phyloP scores from a whole-genome alignment of 1,140 invertebrate species.

The Cotesia vestalis region DNA sequence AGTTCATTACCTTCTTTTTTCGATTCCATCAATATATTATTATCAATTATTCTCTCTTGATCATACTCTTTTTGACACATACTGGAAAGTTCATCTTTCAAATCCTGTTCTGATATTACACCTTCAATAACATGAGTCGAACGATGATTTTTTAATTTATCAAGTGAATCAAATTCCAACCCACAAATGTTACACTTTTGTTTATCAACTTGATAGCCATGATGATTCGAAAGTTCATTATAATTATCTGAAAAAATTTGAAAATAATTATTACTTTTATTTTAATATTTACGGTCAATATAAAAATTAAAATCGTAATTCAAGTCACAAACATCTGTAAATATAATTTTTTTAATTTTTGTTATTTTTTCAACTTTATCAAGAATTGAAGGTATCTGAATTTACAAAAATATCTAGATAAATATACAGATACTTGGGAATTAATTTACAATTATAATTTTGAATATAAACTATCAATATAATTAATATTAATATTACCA shows the following conservation, averaged over 20 bases:
- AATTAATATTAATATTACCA: neutral
- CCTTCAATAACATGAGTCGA: constrained; percentile 57
- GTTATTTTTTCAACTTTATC: too few relatives aligned
- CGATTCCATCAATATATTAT: constrained; percentile 9
- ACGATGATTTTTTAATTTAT: constrained; percentile 53
- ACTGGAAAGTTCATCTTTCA: constrained; percentile 47
- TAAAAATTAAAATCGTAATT: too few relatives aligned
- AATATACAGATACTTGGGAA: too few relatives aligned
- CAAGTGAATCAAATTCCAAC: constrained; percentile 52
- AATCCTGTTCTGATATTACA: constrained; percentile 53
- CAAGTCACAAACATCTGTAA: too few relatives aligned
- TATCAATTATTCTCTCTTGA: constrained; percentile 16
- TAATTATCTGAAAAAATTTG: neutral
- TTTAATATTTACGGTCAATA: too few relatives aligned
- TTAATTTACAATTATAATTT: too few relatives aligned
- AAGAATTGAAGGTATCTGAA: too few relatives aligned
- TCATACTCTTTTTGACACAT: constrained; percentile 26
- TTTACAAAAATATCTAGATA: too few relatives aligned
- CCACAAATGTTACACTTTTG: constrained; percentile 56
- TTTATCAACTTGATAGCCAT: neutral
- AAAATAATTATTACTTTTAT: neutral
- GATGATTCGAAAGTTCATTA: neutral
- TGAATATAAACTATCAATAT: too few relatives aligned
- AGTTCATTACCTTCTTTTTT: constrained; percentile 34
- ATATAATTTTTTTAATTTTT: too few relatives aligned